Evolutionary conservation across 2,888 invertebrate species (phyloP).

Genomic region (Diaperis boleti): DNA sequence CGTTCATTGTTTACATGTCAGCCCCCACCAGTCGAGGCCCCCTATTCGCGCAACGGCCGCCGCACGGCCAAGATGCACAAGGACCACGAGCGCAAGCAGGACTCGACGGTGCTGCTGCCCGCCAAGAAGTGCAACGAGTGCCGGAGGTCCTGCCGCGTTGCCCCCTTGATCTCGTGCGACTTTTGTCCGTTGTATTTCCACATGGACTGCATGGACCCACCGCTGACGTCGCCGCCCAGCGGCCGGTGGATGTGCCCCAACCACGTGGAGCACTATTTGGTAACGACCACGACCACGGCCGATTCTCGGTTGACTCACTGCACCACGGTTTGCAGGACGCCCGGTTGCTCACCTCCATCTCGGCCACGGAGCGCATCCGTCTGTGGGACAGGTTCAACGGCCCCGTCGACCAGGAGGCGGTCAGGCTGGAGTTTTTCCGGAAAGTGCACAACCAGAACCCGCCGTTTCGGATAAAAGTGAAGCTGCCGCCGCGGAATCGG

Average conservation of each 20-base stretch:
- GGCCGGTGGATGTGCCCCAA: conserved; percentile 98
- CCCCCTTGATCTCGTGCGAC: conserved; percentile 91
- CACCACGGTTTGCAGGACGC: conserved; percentile 80
- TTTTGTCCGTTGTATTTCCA: conserved; percentile 93
- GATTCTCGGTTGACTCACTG: too few species aligned
- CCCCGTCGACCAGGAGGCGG: conserved; percentile 86
- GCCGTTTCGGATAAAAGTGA: conserved; percentile 73
- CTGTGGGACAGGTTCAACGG: conserved; percentile 85
- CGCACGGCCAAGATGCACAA: conserved; percentile 45
- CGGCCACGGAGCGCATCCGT: conserved; percentile 88
- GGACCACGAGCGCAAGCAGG: conserved; percentile 54
- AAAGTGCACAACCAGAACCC: conserved; percentile 81
- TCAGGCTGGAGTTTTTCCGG: conserved; percentile 88
- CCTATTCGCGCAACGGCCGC: conserved; percentile 50
- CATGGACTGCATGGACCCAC: conserved; percentile 94
- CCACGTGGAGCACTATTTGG: conserved; percentile 91
- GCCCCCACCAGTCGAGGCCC: conserved; percentile 59
- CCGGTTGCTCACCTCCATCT: conserved; percentile 82
- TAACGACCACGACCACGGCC: too few species aligned
- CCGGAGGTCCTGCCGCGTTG: conserved; percentile 83
- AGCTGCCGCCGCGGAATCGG: conserved; percentile 68
- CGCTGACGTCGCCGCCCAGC: conserved; percentile 87
- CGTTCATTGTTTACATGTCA: not conserved
- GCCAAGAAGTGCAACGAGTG: conserved; percentile 89
- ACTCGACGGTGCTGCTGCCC: conserved; percentile 83